Conservation (phyloP, 2,888 invertebrate species). For the Serripes groenlandicus region DNA sequence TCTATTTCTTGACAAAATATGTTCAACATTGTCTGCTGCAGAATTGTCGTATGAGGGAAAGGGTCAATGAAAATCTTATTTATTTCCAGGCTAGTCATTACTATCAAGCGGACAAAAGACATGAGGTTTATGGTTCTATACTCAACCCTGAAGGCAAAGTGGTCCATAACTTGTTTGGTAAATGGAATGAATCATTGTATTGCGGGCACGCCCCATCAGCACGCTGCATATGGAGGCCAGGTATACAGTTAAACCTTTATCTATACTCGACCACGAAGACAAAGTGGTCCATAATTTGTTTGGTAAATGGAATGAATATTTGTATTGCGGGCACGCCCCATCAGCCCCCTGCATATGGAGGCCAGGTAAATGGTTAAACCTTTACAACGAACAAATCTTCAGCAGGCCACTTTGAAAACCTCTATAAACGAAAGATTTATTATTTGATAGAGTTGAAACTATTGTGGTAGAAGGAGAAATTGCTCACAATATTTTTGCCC, state of each 20-base stretch:
- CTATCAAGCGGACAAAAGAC: constrained; percentile 92
- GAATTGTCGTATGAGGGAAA: no score
- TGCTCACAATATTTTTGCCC: no score
- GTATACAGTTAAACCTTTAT: no score
- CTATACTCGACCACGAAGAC: constrained; percentile 88
- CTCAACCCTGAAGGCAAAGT: constrained; percentile 89
- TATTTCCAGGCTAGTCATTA: constrained; percentile 90
- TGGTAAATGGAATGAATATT: constrained; percentile 94
- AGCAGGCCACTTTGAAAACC: no score
- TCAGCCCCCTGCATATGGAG: constrained; percentile 92
- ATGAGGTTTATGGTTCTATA: constrained; percentile 91
- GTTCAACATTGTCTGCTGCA: no score
- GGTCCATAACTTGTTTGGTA: constrained; percentile 90
- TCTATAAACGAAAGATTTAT: no score
- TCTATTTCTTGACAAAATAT: no score
- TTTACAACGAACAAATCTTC: no score
- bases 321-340: constrained; percentile 91
- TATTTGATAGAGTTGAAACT: no score
- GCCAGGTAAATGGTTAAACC: no score
- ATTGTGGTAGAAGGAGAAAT: no score
- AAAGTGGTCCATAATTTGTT: constrained; percentile 89
- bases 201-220: constrained; percentile 90
- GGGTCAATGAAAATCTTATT: no score
- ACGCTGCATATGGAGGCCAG: constrained; percentile 92
- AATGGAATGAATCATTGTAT: constrained; percentile 94